Evolutionary conservation across 2,888 invertebrate species (phyloP), one percentile per base, ranked within the genome.

Genomic region (Pemphredon lugubris): DNA sequence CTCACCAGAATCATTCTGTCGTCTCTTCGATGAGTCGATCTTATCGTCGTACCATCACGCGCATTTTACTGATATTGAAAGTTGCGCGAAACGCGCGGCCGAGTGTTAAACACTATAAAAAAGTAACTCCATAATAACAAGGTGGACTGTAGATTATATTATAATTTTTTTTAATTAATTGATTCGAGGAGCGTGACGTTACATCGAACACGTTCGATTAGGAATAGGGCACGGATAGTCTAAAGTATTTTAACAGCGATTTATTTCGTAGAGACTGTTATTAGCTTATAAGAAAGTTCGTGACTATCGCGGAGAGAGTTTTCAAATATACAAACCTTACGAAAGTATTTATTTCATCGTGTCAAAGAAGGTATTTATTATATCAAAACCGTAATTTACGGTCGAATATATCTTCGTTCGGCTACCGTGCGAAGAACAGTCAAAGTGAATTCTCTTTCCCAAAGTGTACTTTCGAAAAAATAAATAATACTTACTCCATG

Each of bases 351-450:
- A 73, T 66, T 71, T 57, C 23, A 48, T 53, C 61, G 60, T 53
- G 61, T 48, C 26, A 57, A 26, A 6, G 63, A 59, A 72, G 59
- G 47, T 74, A 74, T 74, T 74, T 74, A 74, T 74, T 74, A 73
- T 51, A 72, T 47, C 55, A 18, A 16, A 57, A n/a, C n/a, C 16
- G 20, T 21, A 13, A 37, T n/a, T 11, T 37, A 37, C n/a, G 4
- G 6, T 30, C 30, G 7, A 9, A 9, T 30, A 9, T 30, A 30
- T 9, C 30, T 30, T 2, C 9, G 30, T 30, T 30, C 30, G 9
- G 30, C n/a, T n/a, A n/a, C n/a, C n/a, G n/a, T n/a, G n/a, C n/a
- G n/a, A n/a, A n/a, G n/a, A n/a, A n/a, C n/a, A n/a, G n/a, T n/a
- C n/a, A n/a, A n/a, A n/a, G n/a, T n/a, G n/a, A n/a, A n/a, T n/a